Evolutionary conservation across 2,888 invertebrate genomes (phyloP).

Genomic region (Lasioglossum oenotherae): DNA sequence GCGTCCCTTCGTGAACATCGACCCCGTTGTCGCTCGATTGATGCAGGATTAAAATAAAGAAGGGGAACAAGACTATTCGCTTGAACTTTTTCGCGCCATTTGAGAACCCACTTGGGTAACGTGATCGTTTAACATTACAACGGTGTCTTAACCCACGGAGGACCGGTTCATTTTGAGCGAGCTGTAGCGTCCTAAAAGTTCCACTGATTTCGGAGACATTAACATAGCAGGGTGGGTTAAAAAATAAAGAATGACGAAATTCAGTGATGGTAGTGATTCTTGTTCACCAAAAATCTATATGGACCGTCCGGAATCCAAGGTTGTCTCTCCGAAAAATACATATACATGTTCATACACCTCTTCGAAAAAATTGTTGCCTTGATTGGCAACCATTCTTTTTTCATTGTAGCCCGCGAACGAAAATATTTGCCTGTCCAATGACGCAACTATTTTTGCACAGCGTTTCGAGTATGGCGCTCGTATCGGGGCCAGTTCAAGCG

Average conservation of each 20-base stretch:
- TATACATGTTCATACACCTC: neutral
- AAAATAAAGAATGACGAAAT: neutral
- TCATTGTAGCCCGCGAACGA: neutral
- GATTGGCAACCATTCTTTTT: neutral
- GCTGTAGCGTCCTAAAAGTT: neutral
- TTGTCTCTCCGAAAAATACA: neutral
- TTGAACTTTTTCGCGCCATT: neutral
- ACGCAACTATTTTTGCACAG: constrained; percentile 8
- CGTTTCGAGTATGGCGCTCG: neutral
- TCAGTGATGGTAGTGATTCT: neutral
- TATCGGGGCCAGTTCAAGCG: constrained; percentile 6
- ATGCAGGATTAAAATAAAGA: constrained; percentile 30
- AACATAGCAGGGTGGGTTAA: too few relatives aligned
- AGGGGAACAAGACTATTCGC: neutral
- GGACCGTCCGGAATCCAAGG: too few relatives aligned
- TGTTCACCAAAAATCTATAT: neutral
- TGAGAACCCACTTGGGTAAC: neutral
- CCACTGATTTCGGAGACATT: neutral
- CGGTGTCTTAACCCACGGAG: neutral
- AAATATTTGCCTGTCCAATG: constrained; percentile 9
- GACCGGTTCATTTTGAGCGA: neutral
- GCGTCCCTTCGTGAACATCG: constrained; percentile 22
- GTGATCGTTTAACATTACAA: neutral
- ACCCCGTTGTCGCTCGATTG: constrained; percentile 4
- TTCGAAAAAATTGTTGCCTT: constrained; percentile 4